Conservation (phyloP, 2,113 vertebrate species). For the Capra hircus region DNA sequence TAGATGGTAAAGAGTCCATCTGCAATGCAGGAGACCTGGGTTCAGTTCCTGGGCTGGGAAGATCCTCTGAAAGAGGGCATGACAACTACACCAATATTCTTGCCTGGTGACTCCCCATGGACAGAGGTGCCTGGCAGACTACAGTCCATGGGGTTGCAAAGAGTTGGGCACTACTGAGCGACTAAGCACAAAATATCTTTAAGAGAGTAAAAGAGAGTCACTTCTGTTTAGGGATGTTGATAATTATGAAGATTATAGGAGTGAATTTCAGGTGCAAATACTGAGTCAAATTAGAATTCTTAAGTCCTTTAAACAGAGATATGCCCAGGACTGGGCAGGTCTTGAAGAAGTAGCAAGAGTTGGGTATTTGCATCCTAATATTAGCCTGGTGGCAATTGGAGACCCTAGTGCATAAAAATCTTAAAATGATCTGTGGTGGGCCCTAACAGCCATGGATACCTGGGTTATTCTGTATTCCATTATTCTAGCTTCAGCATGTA, state of each 20-base stretch:
- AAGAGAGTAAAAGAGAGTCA: neutral
- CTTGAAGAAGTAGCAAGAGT: neutral
- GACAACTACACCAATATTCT: neutral
- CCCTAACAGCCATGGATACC: neutral
- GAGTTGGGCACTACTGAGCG: neutral
- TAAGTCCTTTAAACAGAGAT: neutral
- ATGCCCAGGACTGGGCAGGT: neutral
- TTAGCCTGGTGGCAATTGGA: neutral
- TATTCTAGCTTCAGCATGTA: neutral
- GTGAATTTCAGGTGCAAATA: neutral
- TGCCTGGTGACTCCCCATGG: neutral
- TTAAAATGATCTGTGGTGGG: neutral
- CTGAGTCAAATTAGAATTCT: neutral
- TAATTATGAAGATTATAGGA: neutral
- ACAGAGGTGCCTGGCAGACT: neutral
- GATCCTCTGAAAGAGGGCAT: neutral
- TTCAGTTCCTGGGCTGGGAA: neutral
- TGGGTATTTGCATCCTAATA: neutral
- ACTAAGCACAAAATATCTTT: neutral
- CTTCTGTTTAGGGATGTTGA: neutral
- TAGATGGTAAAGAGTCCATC: neutral
- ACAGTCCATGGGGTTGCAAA: neutral
- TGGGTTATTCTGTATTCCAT: neutral
- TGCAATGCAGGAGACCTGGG: neutral
- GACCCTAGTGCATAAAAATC: neutral